Evolutionary conservation across 2,113 vertebrate genomes (phyloP).

Genomic region (Serinus canaria): DNA sequence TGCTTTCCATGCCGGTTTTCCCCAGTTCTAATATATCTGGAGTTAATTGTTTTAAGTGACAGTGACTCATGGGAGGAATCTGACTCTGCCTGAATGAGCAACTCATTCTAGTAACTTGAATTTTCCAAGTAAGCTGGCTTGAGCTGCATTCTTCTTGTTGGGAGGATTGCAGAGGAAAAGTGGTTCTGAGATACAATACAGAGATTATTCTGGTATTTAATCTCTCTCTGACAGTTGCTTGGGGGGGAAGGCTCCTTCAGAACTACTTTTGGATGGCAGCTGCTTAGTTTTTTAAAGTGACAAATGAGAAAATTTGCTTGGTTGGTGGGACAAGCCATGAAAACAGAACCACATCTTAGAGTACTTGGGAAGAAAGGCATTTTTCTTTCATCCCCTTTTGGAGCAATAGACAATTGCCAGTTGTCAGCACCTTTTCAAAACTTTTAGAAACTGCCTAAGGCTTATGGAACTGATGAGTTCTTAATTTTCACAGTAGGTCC

Average conservation of each 20-base stretch:
- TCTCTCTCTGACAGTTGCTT: background rate
- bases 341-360: background rate
- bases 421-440: conserved; percentile 48
- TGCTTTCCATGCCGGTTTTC: background rate
- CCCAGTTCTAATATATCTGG: background rate
- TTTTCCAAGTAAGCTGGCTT: background rate
- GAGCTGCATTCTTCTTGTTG: background rate
- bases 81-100: background rate
- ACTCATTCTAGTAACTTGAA: background rate
- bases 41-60: background rate
- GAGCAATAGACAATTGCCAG: background rate
- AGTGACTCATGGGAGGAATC: background rate
- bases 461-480: conserved; percentile 15
- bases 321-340: background rate
- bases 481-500: background rate
- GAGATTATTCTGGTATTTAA: background rate
- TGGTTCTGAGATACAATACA: background rate
- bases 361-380: background rate
- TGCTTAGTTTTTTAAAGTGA: background rate
- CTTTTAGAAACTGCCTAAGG: conserved; percentile 22
- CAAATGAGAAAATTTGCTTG: background rate
- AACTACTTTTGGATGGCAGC: background rate
- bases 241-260: background rate
- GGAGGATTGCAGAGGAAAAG: background rate
- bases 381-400: conserved; percentile 18